Evolutionary conservation across 2,888 invertebrate genomes (phyloP).

Genomic region (Epirrhoe alternata): DNA sequence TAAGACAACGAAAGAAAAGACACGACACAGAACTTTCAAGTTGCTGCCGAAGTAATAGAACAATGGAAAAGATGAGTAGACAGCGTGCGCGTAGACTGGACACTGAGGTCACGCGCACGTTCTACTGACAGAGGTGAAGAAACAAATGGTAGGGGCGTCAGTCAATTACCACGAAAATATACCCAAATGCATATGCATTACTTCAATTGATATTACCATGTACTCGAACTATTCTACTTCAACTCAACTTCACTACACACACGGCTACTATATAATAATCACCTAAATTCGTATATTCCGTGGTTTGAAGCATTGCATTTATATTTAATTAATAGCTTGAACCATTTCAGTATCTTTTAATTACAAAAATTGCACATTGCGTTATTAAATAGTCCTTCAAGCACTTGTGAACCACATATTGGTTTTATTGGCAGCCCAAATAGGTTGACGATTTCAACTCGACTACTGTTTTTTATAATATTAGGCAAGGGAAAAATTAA

Average conservation of each 20-base stretch:
- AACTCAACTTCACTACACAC: not conserved
- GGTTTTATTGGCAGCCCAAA: not conserved
- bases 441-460: not conserved
- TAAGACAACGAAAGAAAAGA: constrained; percentile 27
- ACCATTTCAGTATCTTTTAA: constrained; percentile 7
- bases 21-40: constrained; percentile 59
- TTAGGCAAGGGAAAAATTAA: no score
- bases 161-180: constrained; percentile 37
- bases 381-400: not conserved
- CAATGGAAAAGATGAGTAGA: constrained; percentile 64
- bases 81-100: constrained; percentile 51
- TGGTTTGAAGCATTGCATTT: constrained; percentile 24
- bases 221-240: not conserved
- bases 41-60: constrained; percentile 48
- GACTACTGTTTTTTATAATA: no score
- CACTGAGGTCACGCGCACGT: constrained; percentile 53
- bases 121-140: constrained; percentile 45
- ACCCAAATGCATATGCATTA: constrained; percentile 18
- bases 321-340: constrained; percentile 1
- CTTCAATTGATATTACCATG: constrained; percentile 10
- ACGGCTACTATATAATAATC: constrained; percentile 15
- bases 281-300: constrained; percentile 11
- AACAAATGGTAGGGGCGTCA: constrained; percentile 51
- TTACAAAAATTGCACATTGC: not conserved
- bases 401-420: not conserved